Percentiles rank a stretch among this genome's conserved stretches.
These are phyloP conservation scores for Deroptyus accipitrinus DNA, from an alignment of 2,113 vertebrate species.

Conservation along the genomic window DNA sequence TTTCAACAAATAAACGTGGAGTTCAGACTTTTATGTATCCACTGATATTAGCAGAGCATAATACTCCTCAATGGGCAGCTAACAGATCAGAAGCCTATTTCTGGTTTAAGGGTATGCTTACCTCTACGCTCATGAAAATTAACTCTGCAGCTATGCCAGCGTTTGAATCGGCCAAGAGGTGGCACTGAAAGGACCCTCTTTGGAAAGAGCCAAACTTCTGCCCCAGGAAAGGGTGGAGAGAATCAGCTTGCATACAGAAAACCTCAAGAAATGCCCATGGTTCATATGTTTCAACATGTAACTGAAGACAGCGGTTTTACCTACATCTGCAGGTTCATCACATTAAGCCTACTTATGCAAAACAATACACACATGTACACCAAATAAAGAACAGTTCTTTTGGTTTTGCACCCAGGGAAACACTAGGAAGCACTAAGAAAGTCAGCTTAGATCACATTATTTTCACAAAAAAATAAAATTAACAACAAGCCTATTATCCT, in stretches of 20 bases:
- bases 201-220: neutral
- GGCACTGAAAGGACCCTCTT: constrained; percentile 49
- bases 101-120: neutral
- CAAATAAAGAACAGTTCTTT: neutral
- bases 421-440: neutral
- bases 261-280: neutral
- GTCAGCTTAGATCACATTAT: neutral
- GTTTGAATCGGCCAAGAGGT: constrained; percentile 30
- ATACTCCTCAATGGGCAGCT: neutral
- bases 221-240: neutral
- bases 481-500: neutral
- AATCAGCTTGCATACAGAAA: neutral
- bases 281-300: neutral
- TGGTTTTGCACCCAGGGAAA: neutral
- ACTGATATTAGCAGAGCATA: rapidly evolving
- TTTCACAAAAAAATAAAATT: neutral
- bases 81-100: neutral
- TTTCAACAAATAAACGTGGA: neutral
- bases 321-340: neutral
- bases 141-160: neutral
- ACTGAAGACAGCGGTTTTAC: neutral
- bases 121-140: neutral
- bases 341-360: neutral
- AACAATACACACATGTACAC: rapidly evolving
- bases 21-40: neutral